Evolutionary conservation across 2,113 vertebrate species (phyloP), one percentile per base, ranked within the genome.

Genomic region (Notothenia coriiceps): DNA sequence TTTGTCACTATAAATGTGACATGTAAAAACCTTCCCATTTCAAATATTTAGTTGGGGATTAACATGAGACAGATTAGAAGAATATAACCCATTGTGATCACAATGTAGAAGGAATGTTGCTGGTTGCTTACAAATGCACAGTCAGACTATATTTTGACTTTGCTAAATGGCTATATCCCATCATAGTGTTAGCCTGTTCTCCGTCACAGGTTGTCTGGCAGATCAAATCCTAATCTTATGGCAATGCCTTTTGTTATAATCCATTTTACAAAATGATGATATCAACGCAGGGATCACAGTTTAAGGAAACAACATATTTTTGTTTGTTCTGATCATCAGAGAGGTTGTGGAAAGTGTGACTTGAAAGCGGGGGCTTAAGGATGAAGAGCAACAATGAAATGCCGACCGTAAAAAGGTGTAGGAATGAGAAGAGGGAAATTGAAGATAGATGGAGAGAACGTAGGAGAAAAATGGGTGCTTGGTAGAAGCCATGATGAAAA

Each of bases 141-240:
- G 12, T 17, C 50, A 44, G 66, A 72, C 63, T 71, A 33, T 25
- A 49, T 83, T 70, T 73, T 40, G 46, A 10, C 33, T 55, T 14
- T n/a, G 25, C 64, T 66, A 20, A 10, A 43, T 66, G 74, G 55
- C 56, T 44, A 72, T 56, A 63, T 76, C 51, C 50, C 46, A 83
- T 72, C 59, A 22, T 56, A 18, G 57, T 50, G 25, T 69, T 62
- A 69, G 40, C 59, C 43, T 43, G 25, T 55, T 69, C 59, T 67
- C 44, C 6, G 61, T 71, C 35, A 33, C 56, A 64, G 54, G 47
- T 22, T 47, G 20, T 73, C 64, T 70, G 65, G 60, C 44, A 66
- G 55, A 79, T 84, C 62, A 22, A 40, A 75, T 80, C 35, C 47
- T 70, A 25, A 61, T 79, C 66, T 72, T 72, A 72, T 70, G 18